Evolutionary conservation across 1,140 invertebrate genomes (phyloP).

Genomic region (Triops cancriformis): DNA sequence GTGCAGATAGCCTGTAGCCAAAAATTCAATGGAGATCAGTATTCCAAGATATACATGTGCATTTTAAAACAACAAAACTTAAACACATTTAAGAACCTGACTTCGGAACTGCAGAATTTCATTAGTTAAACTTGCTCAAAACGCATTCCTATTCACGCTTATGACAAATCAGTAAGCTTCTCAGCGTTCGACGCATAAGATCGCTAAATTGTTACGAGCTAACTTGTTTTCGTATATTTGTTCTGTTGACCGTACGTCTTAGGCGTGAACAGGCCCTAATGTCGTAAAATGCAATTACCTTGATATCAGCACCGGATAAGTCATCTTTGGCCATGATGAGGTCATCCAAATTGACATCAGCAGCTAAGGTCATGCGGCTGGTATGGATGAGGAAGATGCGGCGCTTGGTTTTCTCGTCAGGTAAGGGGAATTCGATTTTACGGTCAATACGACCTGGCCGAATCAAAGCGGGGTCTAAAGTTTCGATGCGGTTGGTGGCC

Average conservation of each 20-base stretch:
- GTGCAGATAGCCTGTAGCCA: conserved; percentile 91
- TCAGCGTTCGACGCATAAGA: background rate
- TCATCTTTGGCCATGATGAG: conserved; percentile 99
- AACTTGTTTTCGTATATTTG: too few species aligned
- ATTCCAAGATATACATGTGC: background rate
- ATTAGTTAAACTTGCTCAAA: too few species aligned
- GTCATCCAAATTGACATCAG: conserved; percentile 96
- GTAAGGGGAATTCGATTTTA: conserved; percentile 98
- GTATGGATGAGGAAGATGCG: conserved; percentile 99
- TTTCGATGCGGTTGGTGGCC: conserved; percentile 99
- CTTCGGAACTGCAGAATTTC: too few species aligned
- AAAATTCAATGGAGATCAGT: background rate
- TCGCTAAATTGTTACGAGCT: too few species aligned
- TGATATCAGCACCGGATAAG: conserved; percentile 87
- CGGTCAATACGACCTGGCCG: conserved; percentile 97
- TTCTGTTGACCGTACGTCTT: too few species aligned
- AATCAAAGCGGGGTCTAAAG: conserved; percentile 95
- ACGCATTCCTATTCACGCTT: background rate
- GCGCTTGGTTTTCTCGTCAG: conserved; percentile 98
- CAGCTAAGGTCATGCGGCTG: conserved; percentile 91
- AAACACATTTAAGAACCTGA: too few species aligned
- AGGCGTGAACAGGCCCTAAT: too few species aligned
- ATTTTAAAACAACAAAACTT: too few species aligned
- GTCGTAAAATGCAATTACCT: conserved; percentile 40
- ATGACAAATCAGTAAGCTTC: conserved; percentile 16